A percentile compares a stretch with the other conserved stretches of the same genome.
Conservation (phyloP, 2,797 vertebrate genomes). For the Dipus sagitta region DNA sequence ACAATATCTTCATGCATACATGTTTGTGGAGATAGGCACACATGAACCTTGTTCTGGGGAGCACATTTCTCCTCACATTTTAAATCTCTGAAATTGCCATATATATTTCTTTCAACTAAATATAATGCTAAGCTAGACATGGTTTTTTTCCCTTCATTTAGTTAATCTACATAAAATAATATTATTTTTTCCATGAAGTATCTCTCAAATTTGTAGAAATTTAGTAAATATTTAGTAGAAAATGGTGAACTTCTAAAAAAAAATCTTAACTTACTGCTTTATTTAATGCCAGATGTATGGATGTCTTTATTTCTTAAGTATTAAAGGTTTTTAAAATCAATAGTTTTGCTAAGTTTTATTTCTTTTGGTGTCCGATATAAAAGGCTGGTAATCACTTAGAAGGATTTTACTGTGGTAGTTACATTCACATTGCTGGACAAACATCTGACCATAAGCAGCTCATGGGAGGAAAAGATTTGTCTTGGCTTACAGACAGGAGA, state of each 20-base stretch:
- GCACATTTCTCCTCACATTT: not conserved
- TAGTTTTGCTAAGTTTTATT: not conserved
- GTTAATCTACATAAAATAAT: not conserved
- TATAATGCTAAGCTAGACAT: not conserved
- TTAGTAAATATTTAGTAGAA: not conserved
- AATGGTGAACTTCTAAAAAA: not conserved
- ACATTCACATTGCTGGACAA: too few species aligned
- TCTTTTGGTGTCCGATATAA: not conserved
- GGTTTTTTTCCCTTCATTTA: not conserved
- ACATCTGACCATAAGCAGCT: too few species aligned
- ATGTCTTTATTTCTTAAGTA: not conserved
- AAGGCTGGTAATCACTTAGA: not conserved
- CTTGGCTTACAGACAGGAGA: too few species aligned
- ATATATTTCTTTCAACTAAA: not conserved
- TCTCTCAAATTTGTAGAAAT: not conserved
- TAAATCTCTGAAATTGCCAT: not conserved
- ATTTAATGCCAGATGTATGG: not conserved
- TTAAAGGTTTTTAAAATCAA: not conserved
- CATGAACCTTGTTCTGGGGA: not conserved
- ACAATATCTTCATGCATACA: too few species aligned
- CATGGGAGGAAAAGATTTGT: too few species aligned
- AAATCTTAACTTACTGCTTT: not conserved
- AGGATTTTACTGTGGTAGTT: not conserved
- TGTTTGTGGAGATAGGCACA: not conserved
- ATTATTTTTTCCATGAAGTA: not conserved